Evolutionary conservation across 1,140 invertebrate species (phyloP), one percentile per base, ranked within the genome.

Genomic region (Eumeta japonica): DNA sequence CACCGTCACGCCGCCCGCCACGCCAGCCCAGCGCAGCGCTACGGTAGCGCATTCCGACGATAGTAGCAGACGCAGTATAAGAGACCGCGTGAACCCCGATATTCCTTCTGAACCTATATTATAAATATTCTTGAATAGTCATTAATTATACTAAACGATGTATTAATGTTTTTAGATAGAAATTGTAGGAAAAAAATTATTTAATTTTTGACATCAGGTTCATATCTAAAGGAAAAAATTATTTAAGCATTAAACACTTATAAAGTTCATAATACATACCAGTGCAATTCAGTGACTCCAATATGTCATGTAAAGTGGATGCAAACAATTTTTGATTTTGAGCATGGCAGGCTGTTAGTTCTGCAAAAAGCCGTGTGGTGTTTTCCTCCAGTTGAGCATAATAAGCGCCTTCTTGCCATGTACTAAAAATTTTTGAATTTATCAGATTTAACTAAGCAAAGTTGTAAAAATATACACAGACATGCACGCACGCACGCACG

Each of bases 21-120:
- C 37, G 35, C 52, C 66, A 50, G 59, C 75, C 70, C 80, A 85
- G 11, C 81, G 82, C 15, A 90, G 77, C 28, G 83, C 83, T 2
- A 92, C 85, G 7, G 83, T 76, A 24, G 90, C 82, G 48, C 88
- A 90, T 63, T 94, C 90, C 58, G 87, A 88, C 53, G 93, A 90
- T 27, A 95, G 70, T 11, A 94, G 75, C 15, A 94, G 75, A 58
- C 94, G 90, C 5, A 94, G 70, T 35, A 95, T 84, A 16, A 96
- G 70, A 39, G 91, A 81, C 13, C 92, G 81, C 9, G 90, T 90
- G 62, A 95, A 94, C 9, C 91, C 90, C 10, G 89, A 90, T 45
- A 94, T 87, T 3, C 66, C 66, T 24, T 24, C 20, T 24, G 20
- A 5, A 39, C 55, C 58, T 55, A 42, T n/a, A 18, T 11, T 7